Base-by-base conservation (phyloP, 2,113 vertebrate species). In the Lipophrys pholis region DNA sequence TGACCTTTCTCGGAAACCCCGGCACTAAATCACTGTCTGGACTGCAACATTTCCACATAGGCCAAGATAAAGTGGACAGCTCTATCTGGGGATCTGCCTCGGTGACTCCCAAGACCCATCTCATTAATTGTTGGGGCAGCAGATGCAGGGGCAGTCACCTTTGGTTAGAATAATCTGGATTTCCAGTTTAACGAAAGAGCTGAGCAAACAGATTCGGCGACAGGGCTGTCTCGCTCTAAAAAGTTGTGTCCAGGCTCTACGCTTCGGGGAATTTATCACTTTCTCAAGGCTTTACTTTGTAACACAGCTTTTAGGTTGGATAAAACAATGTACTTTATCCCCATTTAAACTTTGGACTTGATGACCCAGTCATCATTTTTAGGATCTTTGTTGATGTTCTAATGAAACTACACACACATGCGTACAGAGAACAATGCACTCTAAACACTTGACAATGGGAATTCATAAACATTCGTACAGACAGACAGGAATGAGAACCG, bases 21-120 rank as follows among this genome's bases (percentile, higher is more conserved):
- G 69, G 48, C 78, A 90, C 91, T 93, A 88, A 82, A 93, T 94
- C 93, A 94, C 82, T 93, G 90, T 93, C 90, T 86, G 78, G 63
- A 69, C 81, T n/a, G 50, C 80, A 84, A 79, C 54, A 69, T 87
- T 87, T 84, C 89, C 71, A 76, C 76, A 78, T 72, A 75, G 86
- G 73, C 71, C 69, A 86, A 93, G 90, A 92, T 91, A 87, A 92
- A 94, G 90, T 91, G 85, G 91, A 92, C 85, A 79, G 81, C 87
- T 93, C 82, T 92, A 91, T 93, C 92, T 65, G 50, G 90, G 83
- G 90, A 93, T 91, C 86, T 83, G 87, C 89, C 87, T 86, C 78
- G 46, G 61, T 89, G 86, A 85, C 90, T 91, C 86, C 83, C 62
- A 74, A 90, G 90, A 84, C 82, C 85, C 83, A 79, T 87, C 87